A percentile compares a stretch with the other conserved stretches of the same genome.
phyloP scores from a whole-genome alignment of 2,888 invertebrate genomes.

The Meiosimyza platycephala region DNA sequence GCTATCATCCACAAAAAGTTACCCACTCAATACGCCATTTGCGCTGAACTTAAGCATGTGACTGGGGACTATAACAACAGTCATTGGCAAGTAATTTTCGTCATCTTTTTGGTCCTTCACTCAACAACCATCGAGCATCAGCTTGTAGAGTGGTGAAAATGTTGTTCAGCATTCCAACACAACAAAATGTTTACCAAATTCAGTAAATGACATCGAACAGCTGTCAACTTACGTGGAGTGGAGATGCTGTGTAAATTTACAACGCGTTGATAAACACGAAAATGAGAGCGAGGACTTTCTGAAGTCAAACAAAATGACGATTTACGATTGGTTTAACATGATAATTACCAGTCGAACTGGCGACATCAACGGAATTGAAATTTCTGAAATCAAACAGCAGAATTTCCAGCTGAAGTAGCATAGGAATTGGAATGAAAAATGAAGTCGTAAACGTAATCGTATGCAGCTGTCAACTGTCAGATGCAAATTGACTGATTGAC shows the following conservation, averaged over 20 bases:
- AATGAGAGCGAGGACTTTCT: too few relatives aligned
- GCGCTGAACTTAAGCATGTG: too few relatives aligned
- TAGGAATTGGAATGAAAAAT: background rate
- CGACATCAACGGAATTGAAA: background rate
- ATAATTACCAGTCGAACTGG: constrained; percentile 22
- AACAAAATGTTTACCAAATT: background rate
- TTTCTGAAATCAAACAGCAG: too few relatives aligned
- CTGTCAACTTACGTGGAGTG: constrained; percentile 2
- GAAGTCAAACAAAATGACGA: constrained; percentile 8
- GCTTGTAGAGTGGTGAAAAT: background rate
- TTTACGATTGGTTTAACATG: constrained; percentile 23
- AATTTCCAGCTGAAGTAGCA: too few relatives aligned
- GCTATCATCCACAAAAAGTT: too few relatives aligned
- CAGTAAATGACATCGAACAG: background rate
- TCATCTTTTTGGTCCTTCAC: too few relatives aligned
- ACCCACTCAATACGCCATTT: too few relatives aligned
- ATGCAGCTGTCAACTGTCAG: constrained; percentile 1
- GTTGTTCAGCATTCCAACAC: background rate
- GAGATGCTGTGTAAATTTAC: constrained; percentile 16
- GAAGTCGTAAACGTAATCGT: background rate
- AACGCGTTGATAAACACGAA: constrained; percentile 9
- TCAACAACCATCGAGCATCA: background rate
- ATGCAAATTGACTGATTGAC: constrained; percentile 12
- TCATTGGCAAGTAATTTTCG: too few relatives aligned
- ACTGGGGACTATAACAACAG: too few relatives aligned